phyloP scores from a whole-genome alignment of 2,797 vertebrate genomes.

The Petrocephalus sullivani region DNA sequence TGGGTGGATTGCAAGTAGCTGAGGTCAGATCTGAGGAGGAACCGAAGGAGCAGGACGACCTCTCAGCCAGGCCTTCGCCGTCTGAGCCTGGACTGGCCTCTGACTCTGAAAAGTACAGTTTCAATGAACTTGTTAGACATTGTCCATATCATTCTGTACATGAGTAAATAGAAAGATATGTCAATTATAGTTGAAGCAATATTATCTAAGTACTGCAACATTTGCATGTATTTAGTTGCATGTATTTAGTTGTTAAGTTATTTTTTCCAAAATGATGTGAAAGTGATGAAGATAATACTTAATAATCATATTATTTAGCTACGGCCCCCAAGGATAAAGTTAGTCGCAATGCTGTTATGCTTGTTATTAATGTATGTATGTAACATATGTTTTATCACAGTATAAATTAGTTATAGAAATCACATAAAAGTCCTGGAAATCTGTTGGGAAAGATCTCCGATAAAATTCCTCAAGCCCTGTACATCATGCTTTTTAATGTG shows the following conservation, averaged over 20 bases:
- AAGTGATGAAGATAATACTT: too few relatives aligned
- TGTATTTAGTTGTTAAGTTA: too few relatives aligned
- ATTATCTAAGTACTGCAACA: background rate
- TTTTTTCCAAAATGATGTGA: background rate
- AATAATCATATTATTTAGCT: background rate
- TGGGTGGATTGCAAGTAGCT: constrained; percentile 67
- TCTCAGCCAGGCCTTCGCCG: constrained; percentile 82
- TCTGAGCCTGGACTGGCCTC: constrained; percentile 92
- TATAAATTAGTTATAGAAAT: background rate
- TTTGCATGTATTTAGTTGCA: background rate
- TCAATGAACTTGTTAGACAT: constrained; percentile 29
- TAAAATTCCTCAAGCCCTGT: background rate
- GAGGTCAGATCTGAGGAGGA: constrained; percentile 73
- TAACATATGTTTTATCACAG: background rate
- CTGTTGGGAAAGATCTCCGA: background rate
- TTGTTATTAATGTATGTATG: background rate
- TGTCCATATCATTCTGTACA: background rate
- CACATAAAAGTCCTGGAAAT: background rate
- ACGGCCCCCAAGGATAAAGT: background rate
- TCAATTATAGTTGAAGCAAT: background rate
- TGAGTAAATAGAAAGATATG: background rate
- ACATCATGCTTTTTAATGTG: background rate
- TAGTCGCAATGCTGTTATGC: background rate
- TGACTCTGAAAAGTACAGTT: constrained; percentile 66
- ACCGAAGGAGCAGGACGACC: constrained; percentile 87